Evolutionary conservation across 64 coral and sea anemone species (phyloP), one percentile per base, ranked within the genome.

Genomic region (Astreopora myriophthalma): DNA sequence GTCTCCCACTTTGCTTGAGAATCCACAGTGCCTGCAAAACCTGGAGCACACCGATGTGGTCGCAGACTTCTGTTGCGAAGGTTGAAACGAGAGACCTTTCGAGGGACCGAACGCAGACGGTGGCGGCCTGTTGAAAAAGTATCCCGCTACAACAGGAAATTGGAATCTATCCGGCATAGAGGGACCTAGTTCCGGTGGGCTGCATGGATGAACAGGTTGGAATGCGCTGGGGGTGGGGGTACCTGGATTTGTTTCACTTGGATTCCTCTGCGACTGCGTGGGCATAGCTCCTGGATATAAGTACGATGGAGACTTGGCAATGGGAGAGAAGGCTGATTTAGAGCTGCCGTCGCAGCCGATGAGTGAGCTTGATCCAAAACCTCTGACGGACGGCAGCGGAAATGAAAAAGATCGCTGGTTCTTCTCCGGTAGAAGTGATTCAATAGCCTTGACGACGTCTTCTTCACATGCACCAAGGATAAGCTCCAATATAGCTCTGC

Each of bases 281-380:
- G 38, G 1, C 23, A 87, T 16, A 74, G 70, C 8, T 87, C 85
- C 65, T 19, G 85, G 85, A 74, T 72, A 74, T 23, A 73, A 32
- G 26, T 11, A 87, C 19, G 85, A 26, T 31, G 75, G 75, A 61
- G 75, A 70, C 67, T 91, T 91, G 0, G 77, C 30, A 34, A 91
- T 91, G 14, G 89, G 76, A 17, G 89, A 91, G 69, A 91, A 91
- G 8, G 89, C 89, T 71, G 89, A 91, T 32, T 80, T 83, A 1
- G 60, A 49, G 4, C 67, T 69, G 34, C 79, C 48, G 67, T 81
- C 69, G 51, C 36, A 91, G 49, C 64, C 12, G 19, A 71, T 3
- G 6, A 72, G 30, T 2, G 69, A 34, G 1, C 13, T 28, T 5
- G 39, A 36, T 6, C 76, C 89, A 35, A 57, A 64, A 6, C 76